Conservation (phyloP, 1,140 invertebrate genomes). For the Papilio glaucus region DNA sequence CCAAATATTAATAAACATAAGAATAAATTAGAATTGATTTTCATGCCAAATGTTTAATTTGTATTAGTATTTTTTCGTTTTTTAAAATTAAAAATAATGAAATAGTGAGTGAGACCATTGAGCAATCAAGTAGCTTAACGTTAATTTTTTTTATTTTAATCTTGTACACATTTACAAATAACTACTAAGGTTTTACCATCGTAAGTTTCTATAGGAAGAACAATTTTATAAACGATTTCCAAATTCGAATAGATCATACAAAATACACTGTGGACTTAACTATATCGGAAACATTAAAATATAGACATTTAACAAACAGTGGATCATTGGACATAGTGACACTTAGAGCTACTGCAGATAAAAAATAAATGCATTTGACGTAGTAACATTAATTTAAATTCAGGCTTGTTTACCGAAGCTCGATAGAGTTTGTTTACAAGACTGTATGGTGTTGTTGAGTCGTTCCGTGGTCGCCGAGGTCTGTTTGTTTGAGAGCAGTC, state of each 20-base stretch:
- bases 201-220: neutral
- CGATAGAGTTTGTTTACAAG: conserved; percentile 85
- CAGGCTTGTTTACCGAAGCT: conserved; percentile 70
- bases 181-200: neutral
- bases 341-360: neutral
- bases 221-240: neutral
- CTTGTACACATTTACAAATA: neutral
- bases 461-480: conserved; percentile 90
- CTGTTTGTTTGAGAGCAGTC: conserved; percentile 86
- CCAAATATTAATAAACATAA: too few relatives aligned
- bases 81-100: neutral
- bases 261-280: conserved; percentile 2
- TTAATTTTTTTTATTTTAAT: neutral
- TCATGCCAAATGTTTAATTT: too few relatives aligned
- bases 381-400: neutral
- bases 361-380: conserved; percentile 29
- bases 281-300: conserved; percentile 5
- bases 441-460: conserved; percentile 87
- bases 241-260: neutral
- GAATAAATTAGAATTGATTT: too few relatives aligned
- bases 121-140: neutral
- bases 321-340: conserved; percentile 11
- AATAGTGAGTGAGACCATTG: neutral
- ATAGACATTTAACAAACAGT: conserved; percentile 1
- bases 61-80: too few relatives aligned